Evolutionary conservation across 2,888 invertebrate species (phyloP).

Genomic region (Pristionchus exspectatus): DNA sequence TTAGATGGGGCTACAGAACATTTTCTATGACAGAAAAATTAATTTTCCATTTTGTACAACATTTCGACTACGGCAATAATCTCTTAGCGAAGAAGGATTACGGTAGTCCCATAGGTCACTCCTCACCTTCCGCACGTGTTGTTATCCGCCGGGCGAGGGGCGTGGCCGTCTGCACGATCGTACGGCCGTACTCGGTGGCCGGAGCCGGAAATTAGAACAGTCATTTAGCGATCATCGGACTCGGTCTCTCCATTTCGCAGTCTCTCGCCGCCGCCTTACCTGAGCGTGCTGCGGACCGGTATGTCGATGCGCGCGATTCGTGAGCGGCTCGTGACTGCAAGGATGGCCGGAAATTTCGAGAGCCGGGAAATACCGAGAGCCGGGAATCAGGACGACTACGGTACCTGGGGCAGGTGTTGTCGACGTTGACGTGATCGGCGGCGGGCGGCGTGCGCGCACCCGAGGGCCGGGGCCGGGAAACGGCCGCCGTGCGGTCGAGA

Average conservation of each 20-base stretch:
- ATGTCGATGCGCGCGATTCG: background rate
- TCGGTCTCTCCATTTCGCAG: background rate
- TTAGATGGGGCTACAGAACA: too few species aligned
- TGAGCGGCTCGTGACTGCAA: constrained; percentile 27
- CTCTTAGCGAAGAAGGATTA: too few species aligned
- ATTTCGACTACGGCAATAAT: too few species aligned
- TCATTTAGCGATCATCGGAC: background rate
- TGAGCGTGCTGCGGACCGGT: background rate
- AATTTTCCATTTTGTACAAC: too few species aligned
- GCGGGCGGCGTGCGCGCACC: background rate
- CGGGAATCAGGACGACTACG: background rate
- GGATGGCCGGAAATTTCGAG: background rate
- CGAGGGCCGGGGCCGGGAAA: background rate
- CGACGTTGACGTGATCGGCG: background rate
- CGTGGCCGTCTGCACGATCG: constrained; percentile 14
- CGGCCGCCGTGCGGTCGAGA: background rate
- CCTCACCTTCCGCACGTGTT: background rate
- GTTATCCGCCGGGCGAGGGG: constrained; percentile 1
- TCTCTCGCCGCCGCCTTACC: background rate
- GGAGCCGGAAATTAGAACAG: background rate
- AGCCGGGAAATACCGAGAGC: background rate
- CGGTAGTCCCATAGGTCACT: background rate
- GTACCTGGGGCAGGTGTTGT: constrained; percentile 34
- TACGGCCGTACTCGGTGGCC: background rate
- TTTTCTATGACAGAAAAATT: too few species aligned